These are phyloP conservation scores for Norana najaformis DNA, from an alignment of 2,888 invertebrate species.

Conservation along the genomic window DNA sequence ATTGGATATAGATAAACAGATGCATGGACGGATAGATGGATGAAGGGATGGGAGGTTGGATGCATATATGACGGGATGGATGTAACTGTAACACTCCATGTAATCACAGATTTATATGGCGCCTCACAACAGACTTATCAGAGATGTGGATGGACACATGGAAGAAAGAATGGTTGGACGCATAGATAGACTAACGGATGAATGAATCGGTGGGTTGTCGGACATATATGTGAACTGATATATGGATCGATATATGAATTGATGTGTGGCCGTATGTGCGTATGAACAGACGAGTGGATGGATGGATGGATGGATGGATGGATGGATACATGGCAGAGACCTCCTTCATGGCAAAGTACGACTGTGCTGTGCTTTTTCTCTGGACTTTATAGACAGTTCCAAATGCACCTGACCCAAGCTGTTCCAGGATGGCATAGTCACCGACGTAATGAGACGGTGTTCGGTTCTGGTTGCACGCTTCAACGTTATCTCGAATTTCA, in stretches of 20 bases:
- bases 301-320: not conserved
- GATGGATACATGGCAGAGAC: slow-evolving; percentile 46
- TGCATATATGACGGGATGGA: no score
- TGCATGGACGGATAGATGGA: no score
- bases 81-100: no score
- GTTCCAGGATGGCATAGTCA: slow-evolving; percentile 63
- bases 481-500: slow-evolving; percentile 55
- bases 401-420: slow-evolving; percentile 64
- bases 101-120: no score
- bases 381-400: slow-evolving; percentile 65
- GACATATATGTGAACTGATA: not conserved
- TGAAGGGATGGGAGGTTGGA: no score
- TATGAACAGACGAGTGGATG: not conserved
- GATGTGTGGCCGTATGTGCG: not conserved
- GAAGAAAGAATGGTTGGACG: no score
- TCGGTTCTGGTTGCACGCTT: slow-evolving; percentile 56
- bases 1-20: no score
- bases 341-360: slow-evolving; percentile 64
- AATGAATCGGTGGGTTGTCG: no score
- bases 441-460: slow-evolving; percentile 57
- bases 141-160: no score
- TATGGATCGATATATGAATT: not conserved
- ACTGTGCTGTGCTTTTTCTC: slow-evolving; percentile 54
- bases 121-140: no score
- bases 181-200: no score